A percentile compares a stretch with the other conserved stretches of the same genome.
Conservation (phyloP, 2,888 invertebrate species). For the Eumacrocentrus americanus region DNA sequence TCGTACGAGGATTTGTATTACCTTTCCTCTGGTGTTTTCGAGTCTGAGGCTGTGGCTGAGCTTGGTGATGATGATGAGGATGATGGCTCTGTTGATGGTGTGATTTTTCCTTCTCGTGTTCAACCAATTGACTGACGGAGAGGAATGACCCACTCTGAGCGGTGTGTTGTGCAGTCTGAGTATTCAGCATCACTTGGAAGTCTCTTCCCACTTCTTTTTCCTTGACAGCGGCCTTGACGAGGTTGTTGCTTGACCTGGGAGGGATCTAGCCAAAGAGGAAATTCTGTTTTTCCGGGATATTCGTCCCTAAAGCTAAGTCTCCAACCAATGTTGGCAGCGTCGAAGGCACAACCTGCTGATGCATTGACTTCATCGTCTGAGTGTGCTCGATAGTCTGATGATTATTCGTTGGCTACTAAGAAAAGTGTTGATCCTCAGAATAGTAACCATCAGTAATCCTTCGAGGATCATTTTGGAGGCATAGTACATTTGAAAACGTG, state of each 20-base stretch:
- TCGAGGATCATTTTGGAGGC: conserved; percentile 53
- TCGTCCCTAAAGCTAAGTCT: conserved; percentile 65
- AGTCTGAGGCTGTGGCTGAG: conserved; percentile 36
- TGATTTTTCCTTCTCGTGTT: conserved; percentile 61
- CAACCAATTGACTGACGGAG: conserved; percentile 71
- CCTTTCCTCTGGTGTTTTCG: conserved; percentile 55
- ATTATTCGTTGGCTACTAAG: conserved; percentile 67
- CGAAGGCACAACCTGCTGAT: conserved; percentile 62
- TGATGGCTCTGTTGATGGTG: conserved; percentile 38
- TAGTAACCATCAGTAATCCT: conserved; percentile 50
- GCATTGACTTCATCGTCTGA: conserved; percentile 50
- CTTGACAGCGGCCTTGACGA: conserved; percentile 37
- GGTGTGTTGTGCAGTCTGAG: too few relatives aligned
- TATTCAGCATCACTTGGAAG: conserved; percentile 52
- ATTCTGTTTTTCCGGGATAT: conserved; percentile 55
- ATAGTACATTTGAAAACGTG: conserved; percentile 54
- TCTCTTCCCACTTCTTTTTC: conserved; percentile 53
- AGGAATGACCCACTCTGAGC: conserved; percentile 64
- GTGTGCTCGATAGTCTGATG: too few relatives aligned
- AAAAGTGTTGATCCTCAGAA: conserved; percentile 63
- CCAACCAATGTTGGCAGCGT: conserved; percentile 69
- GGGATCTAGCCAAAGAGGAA: conserved; percentile 53
- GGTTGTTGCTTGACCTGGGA: conserved; percentile 38
- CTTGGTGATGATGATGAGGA: conserved; percentile 31
- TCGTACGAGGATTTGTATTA: conserved; percentile 52